phyloP scores from a whole-genome alignment of 2,888 invertebrate genomes.

The Prostheceraeus crozeri region DNA sequence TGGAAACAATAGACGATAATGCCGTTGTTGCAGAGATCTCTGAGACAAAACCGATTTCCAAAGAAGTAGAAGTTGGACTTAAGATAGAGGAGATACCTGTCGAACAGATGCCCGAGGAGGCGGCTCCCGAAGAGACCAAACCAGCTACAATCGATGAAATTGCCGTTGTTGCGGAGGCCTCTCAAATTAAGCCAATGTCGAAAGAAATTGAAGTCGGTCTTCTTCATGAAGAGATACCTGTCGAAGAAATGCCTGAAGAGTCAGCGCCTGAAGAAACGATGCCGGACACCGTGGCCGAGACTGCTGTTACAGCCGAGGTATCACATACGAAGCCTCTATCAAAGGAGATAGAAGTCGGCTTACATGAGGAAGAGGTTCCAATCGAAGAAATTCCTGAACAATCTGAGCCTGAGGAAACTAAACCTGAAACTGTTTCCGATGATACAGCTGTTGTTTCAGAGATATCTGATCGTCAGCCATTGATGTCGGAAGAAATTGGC shows the following conservation, averaged over 20 bases:
- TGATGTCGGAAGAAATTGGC: too few relatives aligned
- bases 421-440: too few relatives aligned
- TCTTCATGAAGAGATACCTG: too few relatives aligned
- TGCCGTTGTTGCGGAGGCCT: conserved; percentile 39
- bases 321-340: conserved; percentile 37
- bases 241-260: conserved; percentile 38
- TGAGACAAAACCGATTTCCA: too few relatives aligned
- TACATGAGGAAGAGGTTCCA: conserved; percentile 38
- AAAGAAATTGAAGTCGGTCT: conserved; percentile 33
- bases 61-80: too few relatives aligned
- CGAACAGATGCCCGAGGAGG: conserved; percentile 40
- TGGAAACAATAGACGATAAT: conserved; percentile 34
- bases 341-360: too few relatives aligned
- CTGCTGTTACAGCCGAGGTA: conserved; percentile 41
- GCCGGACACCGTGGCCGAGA: conserved; percentile 42
- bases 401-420: too few relatives aligned
- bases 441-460: conserved; percentile 37
- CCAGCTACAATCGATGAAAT: conserved; percentile 40
- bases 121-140: conserved; percentile 42
- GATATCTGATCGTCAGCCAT: too few relatives aligned
- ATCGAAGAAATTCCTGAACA: conserved; percentile 41
- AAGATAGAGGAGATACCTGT: too few relatives aligned
- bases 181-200: conserved; percentile 23
- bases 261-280: conserved; percentile 40
- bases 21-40: too few relatives aligned